phyloP scores from a whole-genome alignment of 1,140 invertebrate species.

The Drosophila sproati region DNA sequence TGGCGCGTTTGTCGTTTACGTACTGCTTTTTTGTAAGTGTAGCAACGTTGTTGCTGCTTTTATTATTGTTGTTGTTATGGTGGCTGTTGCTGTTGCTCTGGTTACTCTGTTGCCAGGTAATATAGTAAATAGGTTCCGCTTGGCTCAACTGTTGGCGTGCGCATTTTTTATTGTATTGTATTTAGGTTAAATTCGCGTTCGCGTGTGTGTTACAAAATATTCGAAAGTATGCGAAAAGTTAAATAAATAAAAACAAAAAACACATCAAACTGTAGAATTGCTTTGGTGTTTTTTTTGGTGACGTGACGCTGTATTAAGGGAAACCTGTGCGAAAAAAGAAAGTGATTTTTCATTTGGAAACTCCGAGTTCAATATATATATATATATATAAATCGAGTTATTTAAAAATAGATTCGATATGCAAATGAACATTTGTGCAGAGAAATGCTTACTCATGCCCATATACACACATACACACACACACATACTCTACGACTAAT shows the following conservation, averaged over 20 bases:
- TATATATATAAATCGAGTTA: slow-evolving; percentile 15
- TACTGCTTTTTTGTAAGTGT: slow-evolving; percentile 31
- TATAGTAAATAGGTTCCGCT: slow-evolving; percentile 42
- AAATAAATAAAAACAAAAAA: slow-evolving; percentile 51
- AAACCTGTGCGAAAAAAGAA: slow-evolving; percentile 78
- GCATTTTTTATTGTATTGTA: slow-evolving; percentile 50
- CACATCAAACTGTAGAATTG: slow-evolving; percentile 14
- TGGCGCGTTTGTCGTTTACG: slow-evolving; percentile 45
- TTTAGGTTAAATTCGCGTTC: slow-evolving; percentile 79
- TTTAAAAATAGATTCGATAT: slow-evolving; percentile 42
- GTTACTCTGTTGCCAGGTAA: slow-evolving; percentile 45
- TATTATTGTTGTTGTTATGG: slow-evolving; percentile 13
- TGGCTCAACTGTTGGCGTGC: slow-evolving; percentile 41
- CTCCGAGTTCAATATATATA: slow-evolving; percentile 11
- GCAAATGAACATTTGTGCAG: not conserved
- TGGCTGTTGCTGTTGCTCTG: slow-evolving; percentile 31
- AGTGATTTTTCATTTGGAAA: slow-evolving; percentile 60
- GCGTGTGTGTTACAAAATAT: slow-evolving; percentile 76
- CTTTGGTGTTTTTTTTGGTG: slow-evolving; percentile 51
- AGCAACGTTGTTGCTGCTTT: slow-evolving; percentile 2
- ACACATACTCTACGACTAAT: not conserved
- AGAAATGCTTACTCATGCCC: slow-evolving; percentile 66
- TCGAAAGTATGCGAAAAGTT: slow-evolving; percentile 76
- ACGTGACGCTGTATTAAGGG: slow-evolving; percentile 53
- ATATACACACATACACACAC: slow-evolving; percentile 3